Conservation (phyloP, 1,140 invertebrate species). For the Drosophila nebulosa region DNA sequence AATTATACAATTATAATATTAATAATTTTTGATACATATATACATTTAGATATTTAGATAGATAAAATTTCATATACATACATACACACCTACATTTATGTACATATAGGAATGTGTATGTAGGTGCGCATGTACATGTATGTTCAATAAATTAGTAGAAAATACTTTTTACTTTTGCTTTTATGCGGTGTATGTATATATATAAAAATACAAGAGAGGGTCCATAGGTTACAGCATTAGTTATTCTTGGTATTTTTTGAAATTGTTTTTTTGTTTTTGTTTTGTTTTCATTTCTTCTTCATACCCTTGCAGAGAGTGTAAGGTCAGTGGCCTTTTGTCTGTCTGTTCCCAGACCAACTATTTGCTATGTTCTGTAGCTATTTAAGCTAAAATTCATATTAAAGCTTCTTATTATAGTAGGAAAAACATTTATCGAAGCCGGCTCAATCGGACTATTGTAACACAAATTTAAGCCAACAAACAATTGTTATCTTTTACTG, state of each 20-base stretch:
- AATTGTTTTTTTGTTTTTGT: conserved; percentile 4
- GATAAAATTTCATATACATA: conserved; percentile 16
- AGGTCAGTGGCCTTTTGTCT: too few relatives aligned
- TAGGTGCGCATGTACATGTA: conserved; percentile 12
- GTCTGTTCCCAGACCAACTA: too few relatives aligned
- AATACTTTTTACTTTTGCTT: conserved; percentile 46
- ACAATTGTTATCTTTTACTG: too few relatives aligned
- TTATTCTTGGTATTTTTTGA: conserved; percentile 13
- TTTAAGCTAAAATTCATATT: too few relatives aligned
- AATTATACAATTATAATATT: conserved; percentile 31
- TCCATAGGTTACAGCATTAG: conserved; percentile 61
- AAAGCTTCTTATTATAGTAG: too few relatives aligned
- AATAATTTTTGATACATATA: conserved; percentile 8
- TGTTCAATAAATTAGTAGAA: conserved; percentile 71
- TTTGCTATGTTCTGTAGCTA: too few relatives aligned
- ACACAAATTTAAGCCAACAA: too few relatives aligned
- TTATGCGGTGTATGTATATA: conserved; percentile 26
- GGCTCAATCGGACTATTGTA: too few relatives aligned
- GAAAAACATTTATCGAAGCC: too few relatives aligned
- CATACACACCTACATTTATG: neutral
- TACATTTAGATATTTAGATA: conserved; percentile 40
- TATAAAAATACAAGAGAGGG: conserved; percentile 78
- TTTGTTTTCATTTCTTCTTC: conserved; percentile 30
- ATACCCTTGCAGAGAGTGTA: too few relatives aligned
- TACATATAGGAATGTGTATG: neutral